These are phyloP conservation scores for Numenius phaeopus DNA, from an alignment of 2,797 vertebrate species.

Conservation along the genomic window DNA sequence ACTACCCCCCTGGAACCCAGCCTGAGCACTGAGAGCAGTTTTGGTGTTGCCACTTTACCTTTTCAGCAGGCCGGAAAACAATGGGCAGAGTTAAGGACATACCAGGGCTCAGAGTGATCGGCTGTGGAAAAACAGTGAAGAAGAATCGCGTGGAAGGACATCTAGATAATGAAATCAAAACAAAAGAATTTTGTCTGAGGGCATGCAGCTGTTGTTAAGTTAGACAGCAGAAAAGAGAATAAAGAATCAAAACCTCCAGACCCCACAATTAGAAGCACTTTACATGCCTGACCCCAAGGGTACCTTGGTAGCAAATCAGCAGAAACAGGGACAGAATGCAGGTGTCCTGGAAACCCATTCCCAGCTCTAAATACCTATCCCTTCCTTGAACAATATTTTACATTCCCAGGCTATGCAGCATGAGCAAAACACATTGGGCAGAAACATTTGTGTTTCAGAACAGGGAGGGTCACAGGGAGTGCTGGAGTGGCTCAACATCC, in stretches of 20 bases:
- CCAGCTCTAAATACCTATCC: background rate
- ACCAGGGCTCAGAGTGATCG: slow-evolving; percentile 88
- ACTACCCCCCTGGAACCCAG: background rate
- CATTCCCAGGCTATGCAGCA: background rate
- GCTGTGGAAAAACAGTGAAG: slow-evolving; percentile 82
- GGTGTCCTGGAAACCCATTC: background rate
- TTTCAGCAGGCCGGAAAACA: slow-evolving; percentile 86
- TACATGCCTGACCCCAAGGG: background rate
- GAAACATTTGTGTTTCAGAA: background rate
- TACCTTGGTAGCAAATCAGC: background rate
- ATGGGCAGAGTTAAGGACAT: slow-evolving; percentile 87
- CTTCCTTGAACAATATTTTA: background rate
- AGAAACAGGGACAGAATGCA: background rate
- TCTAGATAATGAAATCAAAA: background rate
- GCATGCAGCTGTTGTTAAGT: background rate
- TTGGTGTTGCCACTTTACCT: slow-evolving; percentile 77
- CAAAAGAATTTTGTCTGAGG: background rate
- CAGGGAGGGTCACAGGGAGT: background rate
- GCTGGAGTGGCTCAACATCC: background rate
- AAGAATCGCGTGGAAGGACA: slow-evolving; percentile 83
- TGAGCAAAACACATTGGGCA: background rate
- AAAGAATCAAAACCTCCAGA: background rate
- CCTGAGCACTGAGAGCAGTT: background rate
- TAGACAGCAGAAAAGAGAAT: background rate
- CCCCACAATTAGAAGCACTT: background rate